Evolutionary conservation across 2,888 invertebrate species (phyloP).

Genomic region (Helicoverpa assulta): DNA sequence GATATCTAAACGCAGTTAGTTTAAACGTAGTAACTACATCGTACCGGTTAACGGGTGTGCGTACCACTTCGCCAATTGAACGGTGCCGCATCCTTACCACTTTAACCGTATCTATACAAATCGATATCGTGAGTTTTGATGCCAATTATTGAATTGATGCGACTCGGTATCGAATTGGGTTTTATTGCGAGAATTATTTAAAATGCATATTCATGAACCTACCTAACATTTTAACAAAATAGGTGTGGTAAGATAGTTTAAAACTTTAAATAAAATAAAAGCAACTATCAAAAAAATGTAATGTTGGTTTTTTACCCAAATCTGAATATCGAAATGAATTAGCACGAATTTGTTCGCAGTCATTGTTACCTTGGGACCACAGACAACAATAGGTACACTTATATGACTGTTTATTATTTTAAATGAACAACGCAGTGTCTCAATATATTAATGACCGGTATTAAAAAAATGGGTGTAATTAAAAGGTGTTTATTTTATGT

Average conservation of each 20-base stretch:
- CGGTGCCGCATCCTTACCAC: slow-evolving; percentile 69
- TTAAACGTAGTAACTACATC: slow-evolving; percentile 52
- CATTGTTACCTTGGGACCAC: slow-evolving; percentile 25
- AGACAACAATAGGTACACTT: slow-evolving; percentile 34
- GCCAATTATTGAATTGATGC: slow-evolving; percentile 70
- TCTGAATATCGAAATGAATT: neutral
- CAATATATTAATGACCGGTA: neutral
- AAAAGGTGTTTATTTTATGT: too few relatives aligned
- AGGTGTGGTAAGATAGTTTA: neutral
- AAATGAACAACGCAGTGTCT: neutral
- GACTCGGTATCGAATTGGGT: slow-evolving; percentile 30
- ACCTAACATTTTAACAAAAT: neutral
- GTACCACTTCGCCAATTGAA: slow-evolving; percentile 74
- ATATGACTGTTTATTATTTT: neutral
- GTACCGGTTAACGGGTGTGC: slow-evolving; percentile 63
- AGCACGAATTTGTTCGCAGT: slow-evolving; percentile 4
- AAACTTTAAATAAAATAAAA: too few relatives aligned
- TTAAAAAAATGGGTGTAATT: too few relatives aligned
- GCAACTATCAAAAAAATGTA: neutral
- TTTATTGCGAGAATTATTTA: slow-evolving; percentile 15
- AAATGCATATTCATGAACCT: neutral
- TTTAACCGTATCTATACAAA: slow-evolving; percentile 63
- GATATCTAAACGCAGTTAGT: slow-evolving; percentile 32
- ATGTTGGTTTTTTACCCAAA: neutral
- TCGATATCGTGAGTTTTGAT: slow-evolving; percentile 68